phyloP scores from a whole-genome alignment of 2,888 invertebrate genomes.

The Nyleta sp. region DNA sequence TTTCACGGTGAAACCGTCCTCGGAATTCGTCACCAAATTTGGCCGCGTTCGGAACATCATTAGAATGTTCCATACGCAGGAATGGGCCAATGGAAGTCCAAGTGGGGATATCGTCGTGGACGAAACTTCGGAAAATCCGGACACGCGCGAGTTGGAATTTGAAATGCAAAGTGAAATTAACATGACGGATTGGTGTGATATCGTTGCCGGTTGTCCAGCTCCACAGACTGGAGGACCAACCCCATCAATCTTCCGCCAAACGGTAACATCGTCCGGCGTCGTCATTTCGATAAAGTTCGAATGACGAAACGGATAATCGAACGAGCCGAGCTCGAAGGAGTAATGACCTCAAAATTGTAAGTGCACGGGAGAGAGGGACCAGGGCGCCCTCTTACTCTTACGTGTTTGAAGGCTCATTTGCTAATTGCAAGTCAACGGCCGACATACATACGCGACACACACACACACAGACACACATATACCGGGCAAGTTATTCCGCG shows the following conservation, averaged over 20 bases:
- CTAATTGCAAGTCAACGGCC: conserved; percentile 60
- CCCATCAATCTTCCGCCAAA: neutral
- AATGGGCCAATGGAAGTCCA: too few relatives aligned
- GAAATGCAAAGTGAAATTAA: too few relatives aligned
- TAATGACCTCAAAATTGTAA: conserved; percentile 58
- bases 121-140: too few relatives aligned
- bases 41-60: too few relatives aligned
- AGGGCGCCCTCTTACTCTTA: conserved; percentile 38
- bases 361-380: neutral
- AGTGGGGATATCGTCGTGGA: too few relatives aligned
- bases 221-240: neutral
- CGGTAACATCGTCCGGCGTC: too few relatives aligned
- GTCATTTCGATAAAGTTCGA: conserved; percentile 25
- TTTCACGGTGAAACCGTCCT: too few relatives aligned
- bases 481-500: conserved; percentile 35
- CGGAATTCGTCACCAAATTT: too few relatives aligned
- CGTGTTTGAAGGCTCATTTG: conserved; percentile 33
- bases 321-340: conserved; percentile 29
- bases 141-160: too few relatives aligned
- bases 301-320: conserved; percentile 47
- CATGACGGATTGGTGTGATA: too few relatives aligned
- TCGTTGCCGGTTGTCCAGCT: neutral
- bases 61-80: too few relatives aligned
- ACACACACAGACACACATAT: too few relatives aligned
- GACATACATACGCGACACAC: conserved; percentile 57